Evolutionary conservation across 2,888 invertebrate species (phyloP), one percentile per base, ranked within the genome.

Genomic region (Tetranychus piercei): DNA sequence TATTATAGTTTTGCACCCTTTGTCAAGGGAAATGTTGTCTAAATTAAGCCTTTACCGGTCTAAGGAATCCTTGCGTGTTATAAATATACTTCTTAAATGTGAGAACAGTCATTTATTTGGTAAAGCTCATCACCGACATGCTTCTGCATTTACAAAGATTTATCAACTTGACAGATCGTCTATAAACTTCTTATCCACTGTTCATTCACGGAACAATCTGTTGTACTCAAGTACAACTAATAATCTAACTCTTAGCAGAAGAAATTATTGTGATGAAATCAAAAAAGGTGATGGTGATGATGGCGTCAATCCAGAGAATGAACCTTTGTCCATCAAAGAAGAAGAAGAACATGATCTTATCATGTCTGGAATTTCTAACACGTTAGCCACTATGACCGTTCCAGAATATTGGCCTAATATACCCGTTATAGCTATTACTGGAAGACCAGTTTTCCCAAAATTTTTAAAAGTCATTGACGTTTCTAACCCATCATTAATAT

Each of bases 331-430:
- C 15, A 55, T 55, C 55, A 55, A 55, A 55, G 55, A 55, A 15
- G 55, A 55, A 15, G 55, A 55, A 55, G 55, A 55, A 55, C 55
- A 55, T 55, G 71, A 71, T 71, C 9, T 34, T 44, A n/a, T 44
- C 4, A 71, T 71, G n/a, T 20, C 71, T 43, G 71, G n/a, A 6
- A 44, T 34, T 71, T n/a, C 43, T 6, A 34, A 20, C 15, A 44
- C 75, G 6, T 73, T 76, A 43, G 70, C 76, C n/a, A 71, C 76
- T 6, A 45, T 76, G 11, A 73, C 73, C 1, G 91, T 99, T 44
- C 97, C 97, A 0, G 96, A 96, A 82, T 89, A 91, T 11, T 96
- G 94, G 90, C 97, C 99, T 0, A 90, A 91, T 82, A 89, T 99
- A 23, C 99, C 99, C 4, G 88, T 97, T 9, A 89, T 99, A 79